Base-by-base conservation (phyloP, 2,113 vertebrate species). In the Opisthocomus hoazin region DNA sequence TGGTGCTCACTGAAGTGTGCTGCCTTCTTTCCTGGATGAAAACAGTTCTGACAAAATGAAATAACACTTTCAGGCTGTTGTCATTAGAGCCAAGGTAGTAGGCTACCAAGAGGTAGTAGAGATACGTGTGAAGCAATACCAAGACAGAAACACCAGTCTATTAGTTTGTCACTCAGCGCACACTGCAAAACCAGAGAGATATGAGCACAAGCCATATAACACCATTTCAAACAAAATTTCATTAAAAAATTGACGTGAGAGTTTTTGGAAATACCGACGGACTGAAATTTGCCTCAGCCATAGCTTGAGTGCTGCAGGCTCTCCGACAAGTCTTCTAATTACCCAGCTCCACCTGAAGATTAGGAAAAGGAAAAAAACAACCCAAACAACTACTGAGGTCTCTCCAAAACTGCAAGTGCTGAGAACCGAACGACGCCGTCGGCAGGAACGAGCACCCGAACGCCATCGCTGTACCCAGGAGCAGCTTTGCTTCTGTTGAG, bases 341-440 rank as follows among this genome's bases (percentile, higher is more conserved):
- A 29, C 11, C 14, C 6, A 41, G 29, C 26, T 60, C 16, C 48
- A 34, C 41, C 16, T 56, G 15, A 48, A 74, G 12, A 37, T 19
- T 9, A 63, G 18, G 51, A 32, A 24, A 56, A 32, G 3, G 1
- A 32, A n/a, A 18, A 45, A 37, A 61, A 26, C 17, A n/a, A n/a
- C n/a, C n/a, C n/a, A n/a, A n/a, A n/a, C n/a, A 53, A 27, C 8
- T n/a, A 12, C 3, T 23, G 58, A 53, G n/a, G 51, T 46, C 34
- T 12, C 15, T 60, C 8, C 34, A 23, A 27, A 83, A 53, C 58
- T 39, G 15, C 11, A 53, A 48, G 51, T 5, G 39, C 29, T 51
- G 27, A 46, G 41, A 71, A 57, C 1, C 16, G 30, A 45, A 13
- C 1, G 4, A 9, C 14, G 27, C 15, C 56, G 6, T 3, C 1